A percentile compares a stretch with the other conserved stretches of the same genome.
Evolutionary conservation across 2,113 vertebrate genomes (phyloP).

Genomic region (Nibea albiflora): DNA sequence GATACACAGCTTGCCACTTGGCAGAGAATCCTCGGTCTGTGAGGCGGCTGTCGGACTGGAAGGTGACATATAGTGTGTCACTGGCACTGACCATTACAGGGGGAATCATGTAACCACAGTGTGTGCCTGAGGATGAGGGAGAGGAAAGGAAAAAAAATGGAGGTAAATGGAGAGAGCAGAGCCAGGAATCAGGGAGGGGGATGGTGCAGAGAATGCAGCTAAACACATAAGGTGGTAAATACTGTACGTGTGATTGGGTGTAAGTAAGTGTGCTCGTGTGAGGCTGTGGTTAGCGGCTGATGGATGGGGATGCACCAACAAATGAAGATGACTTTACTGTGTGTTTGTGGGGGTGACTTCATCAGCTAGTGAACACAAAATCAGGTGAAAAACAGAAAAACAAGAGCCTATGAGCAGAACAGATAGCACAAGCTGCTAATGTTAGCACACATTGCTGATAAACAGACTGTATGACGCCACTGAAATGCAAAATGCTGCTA

Average conservation of each 20-base stretch:
- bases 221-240: neutral
- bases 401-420: neutral
- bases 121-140: conserved; percentile 73
- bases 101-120: conserved; percentile 82
- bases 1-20: conserved; percentile 83
- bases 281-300: conserved; percentile 9
- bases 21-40: conserved; percentile 82
- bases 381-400: neutral
- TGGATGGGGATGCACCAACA: conserved; percentile 17
- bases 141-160: conserved; percentile 9
- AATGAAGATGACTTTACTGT: conserved; percentile 19
- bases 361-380: conserved; percentile 7
- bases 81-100: conserved; percentile 80
- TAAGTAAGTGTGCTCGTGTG: neutral
- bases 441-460: neutral
- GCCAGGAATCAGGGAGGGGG: neutral
- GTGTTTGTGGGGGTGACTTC: neutral
- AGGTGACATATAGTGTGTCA: conserved; percentile 77
- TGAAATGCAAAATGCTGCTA: neutral
- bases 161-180: conserved; percentile 2
- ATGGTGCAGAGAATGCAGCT: conserved; percentile 1
- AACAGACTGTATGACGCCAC: neutral
- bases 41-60: conserved; percentile 80
- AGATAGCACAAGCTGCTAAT: neutral
- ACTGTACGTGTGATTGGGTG: neutral